These are phyloP conservation scores for Torymus texanus DNA, from an alignment of 2,888 invertebrate genomes.

Conservation along the genomic window DNA sequence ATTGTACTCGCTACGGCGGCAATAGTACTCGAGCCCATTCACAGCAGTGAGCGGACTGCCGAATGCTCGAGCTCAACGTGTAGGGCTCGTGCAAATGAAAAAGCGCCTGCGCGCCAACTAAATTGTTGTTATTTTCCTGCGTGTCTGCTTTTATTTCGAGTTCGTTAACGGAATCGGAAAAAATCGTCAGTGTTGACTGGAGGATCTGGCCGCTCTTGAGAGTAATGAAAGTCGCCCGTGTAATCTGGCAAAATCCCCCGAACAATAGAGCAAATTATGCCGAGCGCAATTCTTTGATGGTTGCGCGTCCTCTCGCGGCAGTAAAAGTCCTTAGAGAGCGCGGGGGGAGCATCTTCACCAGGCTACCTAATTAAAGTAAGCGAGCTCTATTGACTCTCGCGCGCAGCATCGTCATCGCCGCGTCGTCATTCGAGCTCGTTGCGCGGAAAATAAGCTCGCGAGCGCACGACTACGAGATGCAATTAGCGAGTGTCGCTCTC, in stretches of 20 bases:
- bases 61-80: background rate
- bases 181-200: background rate
- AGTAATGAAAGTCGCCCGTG: constrained; percentile 6
- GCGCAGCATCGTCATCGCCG: background rate
- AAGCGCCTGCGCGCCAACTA: too few relatives aligned
- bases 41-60: background rate
- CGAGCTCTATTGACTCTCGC: background rate
- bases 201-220: background rate
- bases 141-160: background rate
- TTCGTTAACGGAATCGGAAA: background rate
- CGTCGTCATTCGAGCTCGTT: background rate
- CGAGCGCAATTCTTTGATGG: constrained; percentile 23
- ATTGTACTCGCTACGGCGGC: too few relatives aligned
- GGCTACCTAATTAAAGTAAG: constrained; percentile 6
- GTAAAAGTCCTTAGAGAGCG: constrained; percentile 24
- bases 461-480: constrained; percentile 46
- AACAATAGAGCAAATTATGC: constrained; percentile 16
- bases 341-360: background rate
- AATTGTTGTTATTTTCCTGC: too few relatives aligned
- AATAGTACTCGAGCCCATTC: constrained; percentile 29
- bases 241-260: constrained; percentile 1
- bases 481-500: constrained; percentile 61
- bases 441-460: constrained; percentile 7
- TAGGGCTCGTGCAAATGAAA: background rate
- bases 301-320: background rate